Percentiles rank a stretch among this genome's conserved stretches.
phyloP scores from a whole-genome alignment of 2,888 invertebrate species.

The Clunio marinus region DNA sequence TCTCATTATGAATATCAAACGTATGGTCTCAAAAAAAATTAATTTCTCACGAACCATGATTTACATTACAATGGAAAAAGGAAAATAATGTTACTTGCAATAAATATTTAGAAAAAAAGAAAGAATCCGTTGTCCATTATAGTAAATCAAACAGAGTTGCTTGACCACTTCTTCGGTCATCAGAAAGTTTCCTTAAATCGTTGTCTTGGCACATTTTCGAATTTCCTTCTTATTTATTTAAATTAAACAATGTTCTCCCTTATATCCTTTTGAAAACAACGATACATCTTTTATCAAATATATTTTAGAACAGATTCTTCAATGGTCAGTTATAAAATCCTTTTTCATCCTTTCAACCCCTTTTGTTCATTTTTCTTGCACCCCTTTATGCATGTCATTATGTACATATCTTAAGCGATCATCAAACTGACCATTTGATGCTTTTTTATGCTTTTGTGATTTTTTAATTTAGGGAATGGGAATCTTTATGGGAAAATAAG shows the following conservation, averaged over 20 bases:
- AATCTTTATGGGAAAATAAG: slow-evolving; percentile 35
- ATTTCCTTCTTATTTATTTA: too few species aligned
- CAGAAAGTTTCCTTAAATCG: too few species aligned
- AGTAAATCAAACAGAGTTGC: background rate
- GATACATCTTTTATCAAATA: too few species aligned
- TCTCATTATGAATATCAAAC: too few species aligned
- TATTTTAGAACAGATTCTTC: background rate
- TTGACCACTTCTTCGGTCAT: slow-evolving; percentile 20
- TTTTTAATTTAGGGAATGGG: background rate
- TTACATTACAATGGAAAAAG: slow-evolving; percentile 5
- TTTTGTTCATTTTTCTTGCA: background rate
- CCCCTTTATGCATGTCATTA: background rate
- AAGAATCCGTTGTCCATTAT: background rate
- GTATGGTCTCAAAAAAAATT: background rate
- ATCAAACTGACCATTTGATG: slow-evolving; percentile 20
- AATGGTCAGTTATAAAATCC: background rate
- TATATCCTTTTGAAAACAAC: too few species aligned
- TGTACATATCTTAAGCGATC: background rate
- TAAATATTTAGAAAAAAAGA: too few species aligned
- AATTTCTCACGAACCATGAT: slow-evolving; percentile 20
- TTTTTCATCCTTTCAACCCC: background rate
- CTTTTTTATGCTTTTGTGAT: slow-evolving; percentile 7
- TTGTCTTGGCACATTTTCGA: slow-evolving; percentile 2
- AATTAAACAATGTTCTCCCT: too few species aligned
- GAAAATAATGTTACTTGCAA: too few species aligned